phyloP scores from a whole-genome alignment of 2,797 vertebrate species.

The Alcedo quadribrachys region DNA sequence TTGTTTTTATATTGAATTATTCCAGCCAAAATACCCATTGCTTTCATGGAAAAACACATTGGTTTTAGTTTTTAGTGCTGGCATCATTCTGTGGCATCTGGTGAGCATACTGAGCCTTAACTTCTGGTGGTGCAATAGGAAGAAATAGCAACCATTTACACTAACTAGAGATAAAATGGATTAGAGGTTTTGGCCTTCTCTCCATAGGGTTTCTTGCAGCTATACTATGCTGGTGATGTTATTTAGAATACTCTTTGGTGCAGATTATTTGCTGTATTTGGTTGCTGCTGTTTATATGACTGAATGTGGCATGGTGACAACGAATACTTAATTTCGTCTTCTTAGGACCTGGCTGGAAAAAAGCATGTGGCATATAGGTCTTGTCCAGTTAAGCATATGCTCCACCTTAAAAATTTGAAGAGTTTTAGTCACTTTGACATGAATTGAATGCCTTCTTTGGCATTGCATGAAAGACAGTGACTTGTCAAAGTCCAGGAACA shows the following conservation, averaged over 20 bases:
- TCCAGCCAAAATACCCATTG: not conserved
- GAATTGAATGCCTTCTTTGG: not conserved
- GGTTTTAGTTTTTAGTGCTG: not conserved
- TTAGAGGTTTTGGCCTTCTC: not conserved
- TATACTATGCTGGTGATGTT: not conserved
- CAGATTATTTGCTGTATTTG: not conserved
- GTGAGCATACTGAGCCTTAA: constrained; percentile 49
- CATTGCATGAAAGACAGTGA: not conserved
- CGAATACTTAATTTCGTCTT: not conserved
- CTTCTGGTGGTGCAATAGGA: not conserved
- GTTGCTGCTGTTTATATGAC: not conserved
- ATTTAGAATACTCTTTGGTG: not conserved
- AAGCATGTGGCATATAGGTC: not conserved
- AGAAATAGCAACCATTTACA: not conserved
- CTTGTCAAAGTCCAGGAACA: not conserved
- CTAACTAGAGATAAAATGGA: not conserved
- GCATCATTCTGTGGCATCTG: not conserved
- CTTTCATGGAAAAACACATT: not conserved
- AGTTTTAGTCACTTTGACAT: not conserved
- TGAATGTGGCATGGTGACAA: not conserved
- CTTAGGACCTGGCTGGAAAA: not conserved
- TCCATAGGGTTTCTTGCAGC: not conserved
- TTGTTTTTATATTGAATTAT: not conserved
- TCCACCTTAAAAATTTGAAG: not conserved
- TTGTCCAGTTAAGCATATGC: not conserved